These are phyloP conservation scores for Alosa sapidissima DNA, from an alignment of 2,797 vertebrate genomes.

Conservation along the genomic window DNA sequence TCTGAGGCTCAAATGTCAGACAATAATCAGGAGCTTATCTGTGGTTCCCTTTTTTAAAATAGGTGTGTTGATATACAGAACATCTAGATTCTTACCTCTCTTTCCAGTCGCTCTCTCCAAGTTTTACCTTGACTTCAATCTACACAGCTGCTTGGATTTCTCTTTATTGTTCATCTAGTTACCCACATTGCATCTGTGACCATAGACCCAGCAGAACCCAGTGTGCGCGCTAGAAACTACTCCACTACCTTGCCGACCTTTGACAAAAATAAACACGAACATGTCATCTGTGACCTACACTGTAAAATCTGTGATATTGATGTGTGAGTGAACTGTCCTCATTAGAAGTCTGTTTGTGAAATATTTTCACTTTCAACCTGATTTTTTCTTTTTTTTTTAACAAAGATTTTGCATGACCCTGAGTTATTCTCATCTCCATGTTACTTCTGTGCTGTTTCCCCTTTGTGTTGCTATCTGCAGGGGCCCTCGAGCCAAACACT, in stretches of 20 bases:
- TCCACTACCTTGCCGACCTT: conserved; percentile 67
- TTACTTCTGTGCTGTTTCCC: background rate
- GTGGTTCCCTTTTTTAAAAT: background rate
- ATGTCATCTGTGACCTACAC: conserved; percentile 75
- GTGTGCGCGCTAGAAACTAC: conserved; percentile 67
- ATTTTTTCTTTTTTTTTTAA: background rate
- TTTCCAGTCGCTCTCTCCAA: background rate
- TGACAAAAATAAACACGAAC: conserved; percentile 66
- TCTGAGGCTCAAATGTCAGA: background rate
- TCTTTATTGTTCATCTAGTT: conserved; percentile 67
- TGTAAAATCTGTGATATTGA: conserved; percentile 75
- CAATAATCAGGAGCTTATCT: background rate
- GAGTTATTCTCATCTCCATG: background rate
- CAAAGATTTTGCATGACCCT: background rate
- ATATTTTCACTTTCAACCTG: background rate
- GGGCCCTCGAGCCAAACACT: conserved; percentile 76
- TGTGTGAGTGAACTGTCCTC: conserved; percentile 65
- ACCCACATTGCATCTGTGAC: conserved; percentile 66
- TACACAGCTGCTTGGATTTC: conserved; percentile 59
- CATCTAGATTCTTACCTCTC: no score
- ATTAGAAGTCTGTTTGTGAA: background rate
- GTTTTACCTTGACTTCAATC: background rate
- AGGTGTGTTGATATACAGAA: no score
- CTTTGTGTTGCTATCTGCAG: conserved; percentile 56
- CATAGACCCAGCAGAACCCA: conserved; percentile 72